Conservation (phyloP, 2,888 invertebrate genomes). For the Helicoverpa assulta region DNA sequence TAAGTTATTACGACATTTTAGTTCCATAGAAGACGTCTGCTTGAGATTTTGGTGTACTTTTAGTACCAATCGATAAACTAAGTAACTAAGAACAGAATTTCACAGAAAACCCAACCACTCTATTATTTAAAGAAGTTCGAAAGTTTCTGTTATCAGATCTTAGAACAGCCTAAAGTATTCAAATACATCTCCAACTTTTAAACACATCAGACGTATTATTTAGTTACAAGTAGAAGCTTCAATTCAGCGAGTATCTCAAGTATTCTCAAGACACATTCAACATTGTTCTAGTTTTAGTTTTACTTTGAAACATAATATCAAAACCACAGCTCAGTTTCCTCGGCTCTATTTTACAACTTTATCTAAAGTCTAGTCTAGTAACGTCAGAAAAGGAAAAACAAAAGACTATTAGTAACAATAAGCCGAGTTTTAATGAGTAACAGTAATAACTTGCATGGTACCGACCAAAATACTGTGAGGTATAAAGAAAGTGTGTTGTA, state of each 20-base stretch:
- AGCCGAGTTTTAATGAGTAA: conserved; percentile 48
- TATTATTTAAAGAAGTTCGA: conserved; percentile 5
- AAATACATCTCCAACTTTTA: conserved; percentile 12
- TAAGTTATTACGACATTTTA: too few species aligned
- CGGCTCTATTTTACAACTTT: conserved; percentile 28
- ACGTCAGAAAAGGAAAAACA: conserved; percentile 25
- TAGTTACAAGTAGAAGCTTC: conserved; percentile 11
- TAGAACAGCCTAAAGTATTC: conserved; percentile 2
- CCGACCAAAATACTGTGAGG: conserved; percentile 69
- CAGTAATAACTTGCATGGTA: conserved; percentile 41
- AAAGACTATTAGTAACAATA: conserved; percentile 34
- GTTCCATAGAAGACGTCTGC: too few species aligned
- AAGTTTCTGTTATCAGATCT: background rate
- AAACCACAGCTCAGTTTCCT: conserved; percentile 2
- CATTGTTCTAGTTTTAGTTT: conserved; percentile 10
- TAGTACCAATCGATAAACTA: background rate
- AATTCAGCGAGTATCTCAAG: conserved; percentile 12
- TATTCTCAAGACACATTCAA: conserved; percentile 11
- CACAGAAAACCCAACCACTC: background rate
- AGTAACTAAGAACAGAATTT: background rate
- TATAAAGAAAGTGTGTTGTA: conserved; percentile 78
- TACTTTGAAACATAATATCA: conserved; percentile 11
- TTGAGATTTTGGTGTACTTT: background rate
- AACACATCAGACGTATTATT: conserved; percentile 9
- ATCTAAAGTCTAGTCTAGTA: conserved; percentile 11